These are phyloP conservation scores for Potamilus streckersoni DNA, from an alignment of 1,140 invertebrate species.

Conservation along the genomic window DNA sequence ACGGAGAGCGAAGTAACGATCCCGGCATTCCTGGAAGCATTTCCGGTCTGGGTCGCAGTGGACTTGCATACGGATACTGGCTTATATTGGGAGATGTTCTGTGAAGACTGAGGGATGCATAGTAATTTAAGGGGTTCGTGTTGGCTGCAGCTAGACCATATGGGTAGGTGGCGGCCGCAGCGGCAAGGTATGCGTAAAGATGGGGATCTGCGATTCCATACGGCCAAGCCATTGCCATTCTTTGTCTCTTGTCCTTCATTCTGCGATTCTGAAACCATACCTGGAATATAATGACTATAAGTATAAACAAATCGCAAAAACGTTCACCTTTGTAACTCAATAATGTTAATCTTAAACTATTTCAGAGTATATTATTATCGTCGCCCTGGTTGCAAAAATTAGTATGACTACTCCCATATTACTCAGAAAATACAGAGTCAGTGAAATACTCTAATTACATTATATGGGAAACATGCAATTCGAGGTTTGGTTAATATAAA, in stretches of 20 bases:
- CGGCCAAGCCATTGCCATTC: conserved; percentile 94
- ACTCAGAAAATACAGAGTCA: too few relatives aligned
- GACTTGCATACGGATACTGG: conserved; percentile 35
- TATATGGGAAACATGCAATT: too few relatives aligned
- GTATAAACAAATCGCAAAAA: not conserved
- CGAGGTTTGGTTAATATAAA: too few relatives aligned
- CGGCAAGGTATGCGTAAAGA: conserved; percentile 88
- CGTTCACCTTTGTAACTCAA: too few relatives aligned
- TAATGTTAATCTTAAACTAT: too few relatives aligned
- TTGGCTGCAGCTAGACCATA: conserved; percentile 61
- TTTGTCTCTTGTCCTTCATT: conserved; percentile 98
- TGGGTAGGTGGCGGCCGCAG: conserved; percentile 79
- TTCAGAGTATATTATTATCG: too few relatives aligned
- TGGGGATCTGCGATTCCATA: conserved; percentile 83
- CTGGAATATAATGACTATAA: conserved; percentile 71
- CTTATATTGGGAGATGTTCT: conserved; percentile 24
- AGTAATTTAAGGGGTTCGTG: conserved; percentile 47
- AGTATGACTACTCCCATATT: too few relatives aligned
- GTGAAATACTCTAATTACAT: too few relatives aligned
- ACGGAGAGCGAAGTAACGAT: conserved; percentile 27
- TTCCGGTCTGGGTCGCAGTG: conserved; percentile 37
- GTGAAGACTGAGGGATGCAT: conserved; percentile 39
- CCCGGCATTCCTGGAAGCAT: conserved; percentile 41
- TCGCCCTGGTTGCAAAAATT: too few relatives aligned
- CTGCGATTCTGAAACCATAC: conserved; percentile 99